These are phyloP conservation scores for Resseliella maxima DNA, from an alignment of 2,888 invertebrate species.

Conservation along the genomic window DNA sequence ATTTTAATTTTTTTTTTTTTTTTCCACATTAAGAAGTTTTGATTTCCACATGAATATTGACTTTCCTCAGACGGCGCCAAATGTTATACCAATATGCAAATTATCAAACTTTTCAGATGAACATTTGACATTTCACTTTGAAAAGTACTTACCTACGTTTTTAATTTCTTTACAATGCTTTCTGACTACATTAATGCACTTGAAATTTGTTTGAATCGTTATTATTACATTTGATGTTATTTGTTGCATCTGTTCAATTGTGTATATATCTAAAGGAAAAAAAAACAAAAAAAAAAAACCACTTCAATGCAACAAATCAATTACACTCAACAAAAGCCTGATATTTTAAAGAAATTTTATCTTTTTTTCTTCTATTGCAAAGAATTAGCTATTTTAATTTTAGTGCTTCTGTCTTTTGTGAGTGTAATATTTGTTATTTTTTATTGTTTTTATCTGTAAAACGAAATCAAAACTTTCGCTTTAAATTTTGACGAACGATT, in stretches of 20 bases:
- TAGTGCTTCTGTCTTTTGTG: not conserved
- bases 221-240: not conserved
- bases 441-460: not conserved
- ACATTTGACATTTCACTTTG: constrained; percentile 34
- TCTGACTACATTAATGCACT: not conserved
- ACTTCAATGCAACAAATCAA: not conserved
- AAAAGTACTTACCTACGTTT: constrained; percentile 28
- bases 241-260: constrained; percentile 16
- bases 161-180: constrained; percentile 11
- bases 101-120: constrained; percentile 18
- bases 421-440: not conserved
- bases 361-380: not conserved
- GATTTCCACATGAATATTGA: not conserved
- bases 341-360: not conserved
- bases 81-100: not conserved
- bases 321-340: constrained; percentile 37
- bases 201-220: constrained; percentile 27
- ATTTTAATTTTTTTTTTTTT: not conserved
- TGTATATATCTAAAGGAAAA: not conserved
- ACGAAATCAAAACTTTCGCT: not conserved
- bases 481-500: not conserved
- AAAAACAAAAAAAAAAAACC: not conserved
- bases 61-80: not conserved
- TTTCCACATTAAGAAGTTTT: not conserved
- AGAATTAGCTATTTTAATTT: not conserved